Percentiles rank a stretch among this genome's conserved stretches.
phyloP scores from a whole-genome alignment of 1,140 invertebrate species.

The Atta colombica region DNA sequence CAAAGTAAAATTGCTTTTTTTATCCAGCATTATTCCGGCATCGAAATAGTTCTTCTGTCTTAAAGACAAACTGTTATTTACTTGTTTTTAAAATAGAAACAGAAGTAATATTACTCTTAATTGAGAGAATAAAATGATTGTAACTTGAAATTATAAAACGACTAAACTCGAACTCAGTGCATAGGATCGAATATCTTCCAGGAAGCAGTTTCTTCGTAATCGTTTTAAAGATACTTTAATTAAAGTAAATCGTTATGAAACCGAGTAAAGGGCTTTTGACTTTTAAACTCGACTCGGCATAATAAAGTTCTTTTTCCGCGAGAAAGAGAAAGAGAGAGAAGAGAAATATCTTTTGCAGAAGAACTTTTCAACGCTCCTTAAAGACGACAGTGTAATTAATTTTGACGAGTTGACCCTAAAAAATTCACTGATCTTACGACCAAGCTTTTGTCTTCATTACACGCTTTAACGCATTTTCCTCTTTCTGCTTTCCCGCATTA shows the following conservation, averaged over 20 bases:
- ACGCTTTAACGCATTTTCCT: slow-evolving; percentile 47
- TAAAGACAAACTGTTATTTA: slow-evolving; percentile 1
- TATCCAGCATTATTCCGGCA: not conserved
- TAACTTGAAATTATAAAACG: slow-evolving; percentile 37
- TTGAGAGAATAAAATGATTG: slow-evolving; percentile 34
- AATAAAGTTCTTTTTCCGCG: slow-evolving; percentile 45
- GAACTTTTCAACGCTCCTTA: slow-evolving; percentile 44
- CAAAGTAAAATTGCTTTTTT: not conserved
- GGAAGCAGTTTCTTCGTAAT: slow-evolving; percentile 30
- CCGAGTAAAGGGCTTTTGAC: slow-evolving; percentile 42
- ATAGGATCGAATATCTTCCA: slow-evolving; percentile 31
- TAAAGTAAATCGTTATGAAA: slow-evolving; percentile 60
- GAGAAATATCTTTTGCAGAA: slow-evolving; percentile 39
- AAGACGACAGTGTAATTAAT: slow-evolving; percentile 55
- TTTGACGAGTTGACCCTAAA: slow-evolving; percentile 52
- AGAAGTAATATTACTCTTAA: slow-evolving; percentile 16
- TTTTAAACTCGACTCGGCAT: slow-evolving; percentile 45
- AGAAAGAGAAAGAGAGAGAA: not conserved
- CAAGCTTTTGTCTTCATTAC: slow-evolving; percentile 45
- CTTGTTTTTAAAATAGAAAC: slow-evolving; percentile 1
- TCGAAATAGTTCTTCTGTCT: not conserved
- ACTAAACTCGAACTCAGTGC: not conserved
- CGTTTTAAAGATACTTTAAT: slow-evolving; percentile 55
- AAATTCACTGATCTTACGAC: slow-evolving; percentile 40
- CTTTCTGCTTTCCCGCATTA: slow-evolving; percentile 3